Conservation (phyloP, 2,797 vertebrate species). For the Falco concolor region DNA sequence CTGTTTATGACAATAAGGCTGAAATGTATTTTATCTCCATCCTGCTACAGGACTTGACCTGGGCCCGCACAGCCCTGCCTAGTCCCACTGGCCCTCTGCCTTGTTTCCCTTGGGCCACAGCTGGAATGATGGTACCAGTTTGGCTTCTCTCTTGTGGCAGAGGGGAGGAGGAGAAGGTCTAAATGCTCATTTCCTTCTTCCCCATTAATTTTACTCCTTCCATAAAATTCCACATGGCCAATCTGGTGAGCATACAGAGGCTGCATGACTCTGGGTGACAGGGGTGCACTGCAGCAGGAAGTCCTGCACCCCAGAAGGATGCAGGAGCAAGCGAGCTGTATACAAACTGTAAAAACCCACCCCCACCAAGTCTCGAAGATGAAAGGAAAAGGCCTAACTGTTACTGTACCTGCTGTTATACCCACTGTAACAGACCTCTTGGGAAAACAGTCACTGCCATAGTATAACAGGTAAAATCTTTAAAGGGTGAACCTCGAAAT, state of each 20-base stretch:
- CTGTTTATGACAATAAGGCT: neutral
- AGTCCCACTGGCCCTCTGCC: neutral
- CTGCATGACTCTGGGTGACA: neutral
- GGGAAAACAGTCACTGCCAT: neutral
- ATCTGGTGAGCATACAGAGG: neutral
- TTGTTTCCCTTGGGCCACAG: neutral
- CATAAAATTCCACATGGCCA: fast-evolving
- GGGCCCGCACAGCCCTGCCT: neutral
- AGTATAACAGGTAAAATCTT: neutral
- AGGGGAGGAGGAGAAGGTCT: neutral
- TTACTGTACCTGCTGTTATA: neutral
- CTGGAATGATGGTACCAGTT: neutral
- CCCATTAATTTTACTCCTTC: neutral
- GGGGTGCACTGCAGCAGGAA: neutral
- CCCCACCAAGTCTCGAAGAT: neutral
- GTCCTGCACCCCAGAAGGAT: neutral
- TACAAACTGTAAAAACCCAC: neutral
- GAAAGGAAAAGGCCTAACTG: neutral
- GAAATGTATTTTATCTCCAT: neutral
- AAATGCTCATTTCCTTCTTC: neutral
- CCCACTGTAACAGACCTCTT: neutral
- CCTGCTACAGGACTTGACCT: neutral
- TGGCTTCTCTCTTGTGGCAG: neutral
- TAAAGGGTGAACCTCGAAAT: neutral
- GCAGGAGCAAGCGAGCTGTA: neutral